phyloP scores from a whole-genome alignment of 2,797 vertebrate genomes.

The Pogoniulus pusillus region DNA sequence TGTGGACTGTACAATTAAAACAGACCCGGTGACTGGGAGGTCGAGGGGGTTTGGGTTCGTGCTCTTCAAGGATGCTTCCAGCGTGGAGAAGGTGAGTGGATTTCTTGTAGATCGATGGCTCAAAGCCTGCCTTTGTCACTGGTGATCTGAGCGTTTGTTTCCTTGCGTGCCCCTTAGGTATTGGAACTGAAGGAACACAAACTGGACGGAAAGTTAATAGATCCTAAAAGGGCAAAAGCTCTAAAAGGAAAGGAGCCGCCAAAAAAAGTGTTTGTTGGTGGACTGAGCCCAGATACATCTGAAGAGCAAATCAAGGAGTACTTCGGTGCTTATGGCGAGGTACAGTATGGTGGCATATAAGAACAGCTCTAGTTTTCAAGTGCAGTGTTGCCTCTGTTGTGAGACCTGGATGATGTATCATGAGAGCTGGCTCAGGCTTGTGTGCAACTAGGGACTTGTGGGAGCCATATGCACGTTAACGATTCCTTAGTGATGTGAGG shows the following conservation, averaged over 20 bases:
- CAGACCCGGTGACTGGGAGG: constrained; percentile 86
- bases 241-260: constrained; percentile 88
- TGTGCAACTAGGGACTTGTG: neutral
- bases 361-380: neutral
- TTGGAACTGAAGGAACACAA: constrained; percentile 89
- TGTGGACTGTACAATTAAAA: constrained; percentile 89
- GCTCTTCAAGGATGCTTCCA: constrained; percentile 87
- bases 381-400: neutral
- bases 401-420: neutral
- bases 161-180: constrained; percentile 71
- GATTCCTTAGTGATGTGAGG: neutral
- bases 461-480: rapidly evolving
- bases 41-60: constrained; percentile 89
- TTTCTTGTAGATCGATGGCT: neutral
- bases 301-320: constrained; percentile 89
- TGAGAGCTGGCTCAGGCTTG: neutral
- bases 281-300: constrained; percentile 86
- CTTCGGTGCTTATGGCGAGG: constrained; percentile 86
- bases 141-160: neutral
- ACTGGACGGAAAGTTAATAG: constrained; percentile 88
- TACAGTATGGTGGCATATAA: neutral
- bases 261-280: constrained; percentile 89
- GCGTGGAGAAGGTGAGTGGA: constrained; percentile 83
- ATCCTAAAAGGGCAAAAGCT: constrained; percentile 89
- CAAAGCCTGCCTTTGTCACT: neutral